Conservation (phyloP, 2,113 vertebrate species). For the Labrus mixtus region DNA sequence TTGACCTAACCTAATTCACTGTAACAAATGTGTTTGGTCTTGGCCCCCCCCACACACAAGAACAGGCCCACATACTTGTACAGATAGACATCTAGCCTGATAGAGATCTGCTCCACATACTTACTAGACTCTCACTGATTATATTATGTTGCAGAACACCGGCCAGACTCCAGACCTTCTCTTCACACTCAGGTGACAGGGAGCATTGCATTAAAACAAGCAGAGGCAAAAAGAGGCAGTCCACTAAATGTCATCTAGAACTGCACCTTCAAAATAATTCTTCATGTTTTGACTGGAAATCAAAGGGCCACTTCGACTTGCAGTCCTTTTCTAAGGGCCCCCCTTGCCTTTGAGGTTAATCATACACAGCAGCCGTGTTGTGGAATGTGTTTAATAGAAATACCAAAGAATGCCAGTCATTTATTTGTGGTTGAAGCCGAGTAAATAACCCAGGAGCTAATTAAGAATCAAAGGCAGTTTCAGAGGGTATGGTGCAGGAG, state of each 20-base stretch:
- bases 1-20: slow-evolving; percentile 36
- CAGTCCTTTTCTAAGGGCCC: slow-evolving; percentile 8
- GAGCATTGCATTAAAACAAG: neutral
- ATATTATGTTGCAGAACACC: neutral
- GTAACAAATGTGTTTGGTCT: slow-evolving; percentile 34
- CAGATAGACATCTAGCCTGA: slow-evolving; percentile 34
- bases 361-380: slow-evolving; percentile 41
- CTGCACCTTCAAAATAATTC: slow-evolving; percentile 8
- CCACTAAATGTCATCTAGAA: neutral
- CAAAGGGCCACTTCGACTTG: slow-evolving; percentile 9
- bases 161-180: neutral
- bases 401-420: slow-evolving; percentile 58
- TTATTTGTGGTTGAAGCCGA: slow-evolving; percentile 58
- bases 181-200: neutral
- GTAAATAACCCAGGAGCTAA: slow-evolving; percentile 68
- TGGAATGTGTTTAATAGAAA: slow-evolving; percentile 75
- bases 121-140: neutral
- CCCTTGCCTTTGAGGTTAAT: slow-evolving; percentile 61
- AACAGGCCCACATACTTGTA: slow-evolving; percentile 39
- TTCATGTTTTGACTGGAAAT: slow-evolving; percentile 56
- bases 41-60: slow-evolving; percentile 7
- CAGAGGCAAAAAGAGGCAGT: neutral
- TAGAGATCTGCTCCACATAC: slow-evolving; percentile 28
- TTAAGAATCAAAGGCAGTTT: slow-evolving; percentile 64
- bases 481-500: slow-evolving; percentile 27